phyloP scores from a whole-genome alignment of 2,888 invertebrate species.

The Dione juno region DNA sequence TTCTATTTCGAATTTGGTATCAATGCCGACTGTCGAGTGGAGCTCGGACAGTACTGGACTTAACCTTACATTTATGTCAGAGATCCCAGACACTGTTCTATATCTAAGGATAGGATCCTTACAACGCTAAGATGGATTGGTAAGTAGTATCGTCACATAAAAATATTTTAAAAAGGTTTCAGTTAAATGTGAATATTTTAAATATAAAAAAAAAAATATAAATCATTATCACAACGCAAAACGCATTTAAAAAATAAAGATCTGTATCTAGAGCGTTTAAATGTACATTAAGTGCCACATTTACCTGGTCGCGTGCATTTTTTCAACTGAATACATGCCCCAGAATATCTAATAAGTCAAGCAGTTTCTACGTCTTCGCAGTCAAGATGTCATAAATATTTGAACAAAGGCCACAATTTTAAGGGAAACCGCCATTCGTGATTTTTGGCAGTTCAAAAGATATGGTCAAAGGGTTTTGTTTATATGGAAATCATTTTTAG shows the following conservation, averaged over 20 bases:
- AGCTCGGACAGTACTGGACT: too few relatives aligned
- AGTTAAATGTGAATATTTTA: too few relatives aligned
- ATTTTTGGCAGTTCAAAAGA: background rate
- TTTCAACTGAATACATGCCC: constrained; percentile 40
- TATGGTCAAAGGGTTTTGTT: background rate
- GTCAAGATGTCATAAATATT: constrained; percentile 36
- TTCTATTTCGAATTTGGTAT: too few relatives aligned
- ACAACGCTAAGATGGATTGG: too few relatives aligned
- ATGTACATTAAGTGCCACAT: constrained; percentile 35
- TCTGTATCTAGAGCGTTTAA: constrained; percentile 16
- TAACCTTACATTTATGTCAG: too few relatives aligned
- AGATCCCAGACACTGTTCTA: too few relatives aligned
- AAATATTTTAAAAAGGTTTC: too few relatives aligned
- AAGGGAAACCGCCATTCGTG: background rate
- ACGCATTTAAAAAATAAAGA: constrained; percentile 18
- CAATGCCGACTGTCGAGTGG: too few relatives aligned
- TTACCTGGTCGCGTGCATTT: constrained; percentile 29
- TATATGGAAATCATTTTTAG: too few relatives aligned
- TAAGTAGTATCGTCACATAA: too few relatives aligned
- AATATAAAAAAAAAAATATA: background rate
- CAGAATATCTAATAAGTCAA: constrained; percentile 39
- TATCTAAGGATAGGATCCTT: too few relatives aligned
- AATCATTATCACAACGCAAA: background rate
- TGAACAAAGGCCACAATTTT: constrained; percentile 26
- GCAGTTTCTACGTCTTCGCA: constrained; percentile 24